Conservation (phyloP, 2,113 vertebrate genomes). For the Elgaria multicarinata region DNA sequence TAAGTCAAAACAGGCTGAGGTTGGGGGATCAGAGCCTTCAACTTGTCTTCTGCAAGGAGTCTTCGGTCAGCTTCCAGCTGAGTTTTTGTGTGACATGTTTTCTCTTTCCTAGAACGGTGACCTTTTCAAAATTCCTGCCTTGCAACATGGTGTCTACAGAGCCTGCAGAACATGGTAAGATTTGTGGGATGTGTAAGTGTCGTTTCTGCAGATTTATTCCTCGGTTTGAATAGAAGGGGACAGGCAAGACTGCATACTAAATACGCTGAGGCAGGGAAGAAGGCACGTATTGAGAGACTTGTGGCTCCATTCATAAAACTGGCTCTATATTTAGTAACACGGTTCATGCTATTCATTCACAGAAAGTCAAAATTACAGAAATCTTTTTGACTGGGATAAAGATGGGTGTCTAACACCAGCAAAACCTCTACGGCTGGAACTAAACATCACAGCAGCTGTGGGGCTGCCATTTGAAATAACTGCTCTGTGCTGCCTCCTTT, state of each 20-base stretch:
- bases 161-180: conserved; percentile 16
- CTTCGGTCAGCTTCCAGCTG: neutral
- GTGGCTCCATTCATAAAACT: conserved; percentile 54
- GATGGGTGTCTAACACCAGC: neutral
- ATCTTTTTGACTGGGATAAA: conserved; percentile 34
- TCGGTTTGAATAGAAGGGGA: conserved; percentile 22
- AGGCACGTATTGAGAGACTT: conserved; percentile 26
- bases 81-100: neutral
- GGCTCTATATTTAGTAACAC: conserved; percentile 28
- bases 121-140: conserved; percentile 12
- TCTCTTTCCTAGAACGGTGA: neutral
- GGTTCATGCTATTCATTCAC: conserved; percentile 19
- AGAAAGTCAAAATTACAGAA: conserved; percentile 45
- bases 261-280: conserved; percentile 24
- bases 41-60: neutral
- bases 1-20: neutral
- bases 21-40: neutral
- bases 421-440: neutral
- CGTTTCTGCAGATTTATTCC: conserved; percentile 46
- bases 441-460: neutral
- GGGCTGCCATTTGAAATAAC: neutral
- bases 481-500: neutral
- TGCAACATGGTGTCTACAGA: conserved; percentile 27
- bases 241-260: conserved; percentile 49
- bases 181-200: conserved; percentile 44